A percentile compares a stretch with the other conserved stretches of the same genome.
phyloP scores from a whole-genome alignment of 2,113 vertebrate genomes.

The Nettapus auritus region DNA sequence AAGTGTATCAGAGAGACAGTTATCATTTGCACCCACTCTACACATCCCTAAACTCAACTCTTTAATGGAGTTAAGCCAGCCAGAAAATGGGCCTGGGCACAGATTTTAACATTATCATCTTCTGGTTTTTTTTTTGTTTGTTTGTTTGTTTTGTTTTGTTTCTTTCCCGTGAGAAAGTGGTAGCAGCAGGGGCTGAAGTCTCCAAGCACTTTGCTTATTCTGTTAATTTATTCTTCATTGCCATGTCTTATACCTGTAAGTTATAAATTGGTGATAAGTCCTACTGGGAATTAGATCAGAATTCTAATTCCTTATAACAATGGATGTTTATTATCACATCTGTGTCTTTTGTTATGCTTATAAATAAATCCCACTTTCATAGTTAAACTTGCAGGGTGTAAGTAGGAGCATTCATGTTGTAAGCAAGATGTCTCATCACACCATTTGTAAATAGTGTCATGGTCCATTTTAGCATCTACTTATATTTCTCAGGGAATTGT shows the following conservation, averaged over 20 bases:
- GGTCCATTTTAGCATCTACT: constrained; percentile 2
- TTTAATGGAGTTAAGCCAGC: constrained; percentile 31
- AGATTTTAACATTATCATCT: neutral
- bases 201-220: constrained; percentile 31
- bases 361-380: neutral
- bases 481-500: neutral
- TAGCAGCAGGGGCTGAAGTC: neutral
- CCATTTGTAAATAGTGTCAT: neutral
- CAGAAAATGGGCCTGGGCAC: constrained; percentile 3
- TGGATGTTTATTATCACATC: constrained; percentile 15
- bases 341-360: neutral
- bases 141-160: neutral
- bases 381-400: neutral
- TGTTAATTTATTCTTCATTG: constrained; percentile 43
- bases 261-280: constrained; percentile 21
- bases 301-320: constrained; percentile 46
- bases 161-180: neutral
- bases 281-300: constrained; percentile 51
- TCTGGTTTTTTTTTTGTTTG: neutral
- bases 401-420: neutral
- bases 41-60: neutral
- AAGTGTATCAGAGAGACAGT: neutral
- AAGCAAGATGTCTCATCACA: neutral
- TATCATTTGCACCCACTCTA: neutral
- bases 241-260: constrained; percentile 3